Evolutionary conservation across 2,113 vertebrate species (phyloP).

Genomic region (Rhinoptilus africanus): DNA sequence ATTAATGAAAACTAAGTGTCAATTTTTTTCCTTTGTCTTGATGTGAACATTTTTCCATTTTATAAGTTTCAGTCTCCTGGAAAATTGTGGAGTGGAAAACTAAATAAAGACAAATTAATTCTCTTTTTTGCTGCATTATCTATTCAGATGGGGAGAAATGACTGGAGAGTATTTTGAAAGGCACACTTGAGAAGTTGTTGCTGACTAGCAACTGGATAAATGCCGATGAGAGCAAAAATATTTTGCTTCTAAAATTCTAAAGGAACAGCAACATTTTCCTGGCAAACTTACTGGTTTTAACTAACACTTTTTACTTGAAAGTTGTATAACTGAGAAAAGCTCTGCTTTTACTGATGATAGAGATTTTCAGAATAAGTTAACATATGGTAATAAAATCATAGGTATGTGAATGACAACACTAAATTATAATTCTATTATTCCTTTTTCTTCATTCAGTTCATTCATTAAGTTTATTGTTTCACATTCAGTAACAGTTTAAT

Average conservation of each 20-base stretch:
- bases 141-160: accelerated
- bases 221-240: neutral
- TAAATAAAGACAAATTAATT: neutral
- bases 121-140: neutral
- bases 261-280: neutral
- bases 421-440: neutral
- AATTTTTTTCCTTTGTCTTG: neutral
- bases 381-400: neutral
- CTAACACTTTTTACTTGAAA: neutral
- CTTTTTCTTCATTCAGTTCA: neutral
- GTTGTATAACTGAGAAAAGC: neutral
- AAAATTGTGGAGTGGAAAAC: neutral
- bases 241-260: neutral
- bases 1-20: neutral
- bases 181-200: neutral
- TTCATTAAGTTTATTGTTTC: neutral
- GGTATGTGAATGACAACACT: neutral
- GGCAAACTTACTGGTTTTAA: neutral
- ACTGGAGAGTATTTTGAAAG: neutral
- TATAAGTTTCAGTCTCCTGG: neutral
- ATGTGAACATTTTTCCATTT: neutral
- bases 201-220: neutral
- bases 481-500: neutral
- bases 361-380: neutral
- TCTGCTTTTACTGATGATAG: neutral